These are phyloP conservation scores for Chrysomallon squamiferum DNA, from an alignment of 1,140 invertebrate species.

Conservation along the genomic window DNA sequence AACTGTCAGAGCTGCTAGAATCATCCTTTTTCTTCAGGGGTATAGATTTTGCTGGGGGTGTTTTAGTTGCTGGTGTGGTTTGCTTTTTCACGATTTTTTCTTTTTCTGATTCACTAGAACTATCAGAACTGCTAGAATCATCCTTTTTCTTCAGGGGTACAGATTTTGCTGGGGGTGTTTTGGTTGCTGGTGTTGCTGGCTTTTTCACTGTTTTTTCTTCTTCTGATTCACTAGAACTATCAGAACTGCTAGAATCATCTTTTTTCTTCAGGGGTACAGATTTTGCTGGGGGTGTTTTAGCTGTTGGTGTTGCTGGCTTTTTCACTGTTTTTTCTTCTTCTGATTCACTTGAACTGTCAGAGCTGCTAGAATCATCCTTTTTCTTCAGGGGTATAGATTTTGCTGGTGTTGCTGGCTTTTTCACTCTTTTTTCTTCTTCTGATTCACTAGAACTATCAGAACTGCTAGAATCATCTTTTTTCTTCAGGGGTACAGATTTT, in stretches of 20 bases:
- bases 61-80: too few species aligned
- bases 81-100: too few species aligned
- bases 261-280: background rate
- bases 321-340: slow-evolving; percentile 21
- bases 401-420: too few species aligned
- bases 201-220: too few species aligned
- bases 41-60: too few species aligned
- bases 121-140: background rate
- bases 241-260: background rate
- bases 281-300: too few species aligned
- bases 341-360: background rate
- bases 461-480: slow-evolving; percentile 4
- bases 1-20: background rate
- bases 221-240: slow-evolving; percentile 3
- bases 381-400: background rate
- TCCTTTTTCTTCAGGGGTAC: background rate
- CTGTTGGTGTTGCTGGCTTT: too few species aligned
- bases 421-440: slow-evolving; percentile 20
- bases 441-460: background rate
- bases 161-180: too few species aligned
- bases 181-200: too few species aligned
- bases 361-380: background rate
- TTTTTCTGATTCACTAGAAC: slow-evolving; percentile 4
- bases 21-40: background rate
- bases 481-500: too few species aligned